A percentile compares a stretch with the other conserved stretches of the same genome.
Evolutionary conservation across 2,888 invertebrate genomes (phyloP).

Genomic region (Zhengitettix transpicula): DNA sequence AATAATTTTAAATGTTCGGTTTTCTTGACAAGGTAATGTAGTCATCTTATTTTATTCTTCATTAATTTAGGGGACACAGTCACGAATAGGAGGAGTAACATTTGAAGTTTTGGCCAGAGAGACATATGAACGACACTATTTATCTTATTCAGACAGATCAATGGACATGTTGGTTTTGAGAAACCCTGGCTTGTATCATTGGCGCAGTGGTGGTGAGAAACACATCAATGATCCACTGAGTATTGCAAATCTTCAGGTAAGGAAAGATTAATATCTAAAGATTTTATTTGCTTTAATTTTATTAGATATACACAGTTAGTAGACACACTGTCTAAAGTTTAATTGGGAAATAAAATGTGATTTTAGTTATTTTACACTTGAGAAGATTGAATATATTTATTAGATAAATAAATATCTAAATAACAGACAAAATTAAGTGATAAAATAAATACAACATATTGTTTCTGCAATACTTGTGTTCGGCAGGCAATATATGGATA

Average conservation of each 20-base stretch:
- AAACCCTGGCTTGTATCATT: constrained; percentile 90
- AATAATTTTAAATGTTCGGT: too few relatives aligned
- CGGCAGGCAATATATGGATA: too few relatives aligned
- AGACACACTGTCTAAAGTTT: too few relatives aligned
- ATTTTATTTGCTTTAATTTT: background rate
- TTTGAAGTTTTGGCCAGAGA: constrained; percentile 79
- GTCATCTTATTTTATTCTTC: background rate
- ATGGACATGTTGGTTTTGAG: constrained; percentile 57
- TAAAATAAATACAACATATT: too few relatives aligned
- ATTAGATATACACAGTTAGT: too few relatives aligned
- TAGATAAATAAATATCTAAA: too few relatives aligned
- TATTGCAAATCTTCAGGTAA: constrained; percentile 55
- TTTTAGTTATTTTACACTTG: too few relatives aligned
- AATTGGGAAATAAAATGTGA: too few relatives aligned
- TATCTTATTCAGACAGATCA: constrained; percentile 50
- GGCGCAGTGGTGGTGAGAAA: constrained; percentile 93
- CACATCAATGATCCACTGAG: constrained; percentile 92
- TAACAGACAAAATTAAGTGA: too few relatives aligned
- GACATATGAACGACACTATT: constrained; percentile 60
- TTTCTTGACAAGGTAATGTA: too few relatives aligned
- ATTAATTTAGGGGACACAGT: constrained; percentile 40
- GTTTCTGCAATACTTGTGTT: too few relatives aligned
- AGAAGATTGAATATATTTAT: too few relatives aligned
- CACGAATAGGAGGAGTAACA: constrained; percentile 72
- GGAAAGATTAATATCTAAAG: background rate